These are phyloP conservation scores for Acanthococcus lagerstroemiae DNA, from an alignment of 2,888 invertebrate genomes.

Conservation along the genomic window DNA sequence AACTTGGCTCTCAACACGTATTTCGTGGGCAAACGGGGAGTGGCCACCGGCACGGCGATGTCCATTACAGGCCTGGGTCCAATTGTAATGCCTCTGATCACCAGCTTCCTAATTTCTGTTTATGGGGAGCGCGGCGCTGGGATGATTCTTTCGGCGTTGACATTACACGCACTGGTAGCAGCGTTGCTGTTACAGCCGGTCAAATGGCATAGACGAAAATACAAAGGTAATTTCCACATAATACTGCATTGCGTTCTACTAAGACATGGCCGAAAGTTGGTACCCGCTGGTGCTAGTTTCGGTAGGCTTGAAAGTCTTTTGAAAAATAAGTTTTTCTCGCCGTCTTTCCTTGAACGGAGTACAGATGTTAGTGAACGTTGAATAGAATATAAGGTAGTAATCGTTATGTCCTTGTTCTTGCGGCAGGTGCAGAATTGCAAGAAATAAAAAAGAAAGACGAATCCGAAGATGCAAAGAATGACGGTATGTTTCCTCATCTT, in stretches of 20 bases:
- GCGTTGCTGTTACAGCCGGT: slow-evolving; percentile 55
- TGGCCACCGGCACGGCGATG: slow-evolving; percentile 54
- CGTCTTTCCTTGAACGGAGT: too few species aligned
- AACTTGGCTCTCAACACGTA: slow-evolving; percentile 56
- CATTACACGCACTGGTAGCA: slow-evolving; percentile 52
- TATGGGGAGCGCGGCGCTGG: slow-evolving; percentile 54
- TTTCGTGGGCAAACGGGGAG: slow-evolving; percentile 52
- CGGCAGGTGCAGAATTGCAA: not conserved
- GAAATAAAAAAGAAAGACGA: not conserved
- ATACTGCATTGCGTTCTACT: too few species aligned
- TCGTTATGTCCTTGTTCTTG: too few species aligned
- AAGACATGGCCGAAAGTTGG: too few species aligned
- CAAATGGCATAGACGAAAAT: slow-evolving; percentile 52
- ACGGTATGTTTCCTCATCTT: too few species aligned
- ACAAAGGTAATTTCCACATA: too few species aligned
- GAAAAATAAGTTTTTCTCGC: too few species aligned
- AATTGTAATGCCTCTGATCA: slow-evolving; percentile 54
- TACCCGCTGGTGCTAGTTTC: too few species aligned
- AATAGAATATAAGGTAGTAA: too few species aligned
- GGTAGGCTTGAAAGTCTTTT: too few species aligned
- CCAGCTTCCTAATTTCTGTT: slow-evolving; percentile 47
- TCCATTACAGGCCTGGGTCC: slow-evolving; percentile 57
- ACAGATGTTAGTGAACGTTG: too few species aligned
- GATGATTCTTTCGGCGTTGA: slow-evolving; percentile 52
- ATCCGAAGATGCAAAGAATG: not conserved